These are phyloP conservation scores for Pachliopta kotzebuea DNA, from an alignment of 2,888 invertebrate species.

Conservation along the genomic window DNA sequence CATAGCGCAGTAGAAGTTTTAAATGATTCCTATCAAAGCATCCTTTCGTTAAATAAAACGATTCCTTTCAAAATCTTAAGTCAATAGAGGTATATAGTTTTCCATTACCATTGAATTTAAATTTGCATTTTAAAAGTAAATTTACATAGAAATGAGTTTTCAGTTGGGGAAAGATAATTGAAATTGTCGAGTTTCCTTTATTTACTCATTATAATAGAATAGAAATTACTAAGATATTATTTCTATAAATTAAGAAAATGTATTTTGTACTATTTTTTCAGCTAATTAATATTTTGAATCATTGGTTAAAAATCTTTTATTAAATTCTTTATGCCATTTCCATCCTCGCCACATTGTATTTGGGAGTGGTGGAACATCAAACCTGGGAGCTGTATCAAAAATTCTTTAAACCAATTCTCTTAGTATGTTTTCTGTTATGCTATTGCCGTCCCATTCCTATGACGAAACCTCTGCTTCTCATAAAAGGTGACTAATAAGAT, in stretches of 20 bases:
- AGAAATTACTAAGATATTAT: neutral
- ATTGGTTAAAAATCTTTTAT: too few relatives aligned
- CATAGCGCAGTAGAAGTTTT: neutral
- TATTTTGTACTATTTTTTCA: too few relatives aligned
- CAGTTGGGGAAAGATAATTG: neutral
- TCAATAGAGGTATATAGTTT: constrained; percentile 11
- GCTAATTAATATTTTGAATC: too few relatives aligned
- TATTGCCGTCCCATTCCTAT: too few relatives aligned
- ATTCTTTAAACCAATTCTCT: too few relatives aligned
- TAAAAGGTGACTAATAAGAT: too few relatives aligned
- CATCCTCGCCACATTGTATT: too few relatives aligned
- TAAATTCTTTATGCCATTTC: too few relatives aligned
- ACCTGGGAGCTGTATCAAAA: too few relatives aligned
- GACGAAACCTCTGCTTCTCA: too few relatives aligned
- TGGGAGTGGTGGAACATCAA: too few relatives aligned
- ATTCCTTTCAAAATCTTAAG: neutral
- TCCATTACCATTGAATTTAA: constrained; percentile 17
- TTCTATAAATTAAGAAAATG: neutral
- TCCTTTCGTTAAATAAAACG: neutral
- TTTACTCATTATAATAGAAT: neutral
- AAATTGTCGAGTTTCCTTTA: neutral
- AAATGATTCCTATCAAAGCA: neutral
- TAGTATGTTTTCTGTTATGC: too few relatives aligned
- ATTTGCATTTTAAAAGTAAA: constrained; percentile 17
- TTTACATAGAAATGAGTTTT: constrained; percentile 23